These are phyloP conservation scores for Mastigias papua DNA, from an alignment of 30 jellyfish, hydroid and myxozoan species.

Conservation along the genomic window DNA sequence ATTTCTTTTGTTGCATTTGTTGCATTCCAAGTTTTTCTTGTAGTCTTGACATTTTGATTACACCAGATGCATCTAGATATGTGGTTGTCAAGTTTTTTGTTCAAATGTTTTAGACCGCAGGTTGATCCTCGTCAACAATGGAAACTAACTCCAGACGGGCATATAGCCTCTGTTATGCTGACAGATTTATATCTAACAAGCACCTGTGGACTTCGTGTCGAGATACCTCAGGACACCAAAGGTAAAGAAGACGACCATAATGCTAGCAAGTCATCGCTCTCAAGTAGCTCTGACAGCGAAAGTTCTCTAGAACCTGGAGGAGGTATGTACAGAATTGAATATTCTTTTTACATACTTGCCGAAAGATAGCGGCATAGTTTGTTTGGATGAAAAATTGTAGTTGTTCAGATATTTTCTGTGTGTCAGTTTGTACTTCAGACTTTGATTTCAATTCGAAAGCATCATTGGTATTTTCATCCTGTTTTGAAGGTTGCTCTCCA, in stretches of 20 bases:
- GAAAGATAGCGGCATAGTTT: too few relatives aligned
- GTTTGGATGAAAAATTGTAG: too few relatives aligned
- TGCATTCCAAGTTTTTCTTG: background rate
- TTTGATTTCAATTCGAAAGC: too few relatives aligned
- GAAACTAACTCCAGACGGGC: slow-evolving; percentile 87
- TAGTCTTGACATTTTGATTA: too few relatives aligned
- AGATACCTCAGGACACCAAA: background rate
- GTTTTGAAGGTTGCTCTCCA: too few relatives aligned
- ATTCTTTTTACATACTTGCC: too few relatives aligned
- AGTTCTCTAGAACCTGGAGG: background rate
- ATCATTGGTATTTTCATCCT: too few relatives aligned
- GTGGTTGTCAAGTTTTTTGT: background rate
- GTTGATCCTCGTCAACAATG: slow-evolving; percentile 45
- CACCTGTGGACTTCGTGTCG: slow-evolving; percentile 19
- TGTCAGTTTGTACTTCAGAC: too few relatives aligned
- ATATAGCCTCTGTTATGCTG: slow-evolving; percentile 43
- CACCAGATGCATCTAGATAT: too few relatives aligned
- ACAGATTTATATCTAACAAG: slow-evolving; percentile 41
- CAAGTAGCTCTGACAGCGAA: slow-evolving; percentile 32
- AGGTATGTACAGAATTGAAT: background rate
- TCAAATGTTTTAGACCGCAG: slow-evolving; percentile 3
- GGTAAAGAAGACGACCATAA: background rate
- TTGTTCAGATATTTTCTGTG: too few relatives aligned
- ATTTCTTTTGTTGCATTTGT: too few relatives aligned
- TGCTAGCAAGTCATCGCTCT: background rate